These are phyloP conservation scores for Anarrhichthys ocellatus DNA, from an alignment of 2,113 vertebrate species.

Conservation along the genomic window DNA sequence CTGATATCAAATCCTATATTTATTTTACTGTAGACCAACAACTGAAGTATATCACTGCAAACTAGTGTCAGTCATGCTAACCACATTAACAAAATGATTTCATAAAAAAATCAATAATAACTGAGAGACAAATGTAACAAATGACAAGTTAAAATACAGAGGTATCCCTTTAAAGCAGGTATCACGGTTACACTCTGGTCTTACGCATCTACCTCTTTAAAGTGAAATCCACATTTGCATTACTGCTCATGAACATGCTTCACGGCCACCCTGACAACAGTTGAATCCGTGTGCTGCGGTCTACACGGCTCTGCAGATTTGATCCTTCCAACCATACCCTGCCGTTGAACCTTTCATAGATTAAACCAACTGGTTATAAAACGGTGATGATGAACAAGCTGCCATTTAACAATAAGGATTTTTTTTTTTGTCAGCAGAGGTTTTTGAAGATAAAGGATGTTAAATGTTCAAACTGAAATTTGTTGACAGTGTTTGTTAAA, in stretches of 20 bases:
- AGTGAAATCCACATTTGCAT: not conserved
- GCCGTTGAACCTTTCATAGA: not conserved
- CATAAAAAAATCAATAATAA: not conserved
- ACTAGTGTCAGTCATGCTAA: not conserved
- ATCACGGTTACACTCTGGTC: slow-evolving; percentile 1
- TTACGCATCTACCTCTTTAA: slow-evolving; percentile 57
- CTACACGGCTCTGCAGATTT: not conserved
- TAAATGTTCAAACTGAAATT: slow-evolving; percentile 26
- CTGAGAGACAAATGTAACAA: not conserved
- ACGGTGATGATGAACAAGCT: slow-evolving; percentile 23
- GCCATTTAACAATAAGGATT: slow-evolving; percentile 6
- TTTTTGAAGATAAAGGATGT: slow-evolving; percentile 7
- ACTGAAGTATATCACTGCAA: not conserved
- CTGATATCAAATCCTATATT: not conserved
- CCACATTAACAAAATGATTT: not conserved
- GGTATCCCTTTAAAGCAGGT: slow-evolving; percentile 19
- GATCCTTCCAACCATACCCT: not conserved
- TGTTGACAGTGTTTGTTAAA: slow-evolving; percentile 22
- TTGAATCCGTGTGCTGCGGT: not conserved
- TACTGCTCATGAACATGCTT: not conserved
- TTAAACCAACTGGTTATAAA: not conserved
- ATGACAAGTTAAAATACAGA: not conserved
- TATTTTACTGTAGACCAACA: not conserved
- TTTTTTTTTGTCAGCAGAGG: slow-evolving; percentile 14
- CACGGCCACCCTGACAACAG: not conserved